These are phyloP conservation scores for Ernsta delagoae DNA, from an alignment of 2,888 invertebrate species.

Conservation along the genomic window DNA sequence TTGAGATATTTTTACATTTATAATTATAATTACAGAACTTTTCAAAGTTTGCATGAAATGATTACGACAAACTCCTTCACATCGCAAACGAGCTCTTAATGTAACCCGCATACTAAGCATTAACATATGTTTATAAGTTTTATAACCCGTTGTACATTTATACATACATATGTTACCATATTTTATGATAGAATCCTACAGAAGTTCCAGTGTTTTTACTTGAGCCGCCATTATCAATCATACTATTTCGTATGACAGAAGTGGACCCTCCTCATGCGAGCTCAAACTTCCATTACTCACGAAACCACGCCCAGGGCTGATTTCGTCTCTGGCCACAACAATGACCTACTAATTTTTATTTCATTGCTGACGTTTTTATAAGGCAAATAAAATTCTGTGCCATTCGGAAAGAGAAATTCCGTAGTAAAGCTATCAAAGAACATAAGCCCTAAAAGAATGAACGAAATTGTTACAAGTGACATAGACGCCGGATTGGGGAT, in stretches of 20 bases:
- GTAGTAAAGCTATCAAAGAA: constrained; percentile 37
- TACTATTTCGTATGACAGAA: constrained; percentile 79
- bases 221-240: constrained; percentile 79
- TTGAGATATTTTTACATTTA: neutral
- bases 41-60: no score
- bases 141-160: constrained; percentile 11
- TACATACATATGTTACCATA: neutral
- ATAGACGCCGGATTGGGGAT: constrained; percentile 10
- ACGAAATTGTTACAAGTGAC: constrained; percentile 32
- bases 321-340: constrained; percentile 65
- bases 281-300: constrained; percentile 82
- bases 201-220: constrained; percentile 73
- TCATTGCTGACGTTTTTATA: constrained; percentile 18
- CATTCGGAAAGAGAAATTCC: constrained; percentile 37
- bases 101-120: neutral
- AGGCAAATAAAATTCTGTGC: constrained; percentile 33
- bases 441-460: constrained; percentile 46
- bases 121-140: neutral
- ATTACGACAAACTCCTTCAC: constrained; percentile 1
- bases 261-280: constrained; percentile 82
- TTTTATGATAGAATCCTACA: constrained; percentile 54
- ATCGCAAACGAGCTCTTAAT: neutral
- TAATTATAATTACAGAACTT: no score
- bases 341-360: constrained; percentile 48
- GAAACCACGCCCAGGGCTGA: constrained; percentile 75